Evolutionary conservation across 2,797 vertebrate genomes (phyloP).

Genomic region (Antennarius maculatus): DNA sequence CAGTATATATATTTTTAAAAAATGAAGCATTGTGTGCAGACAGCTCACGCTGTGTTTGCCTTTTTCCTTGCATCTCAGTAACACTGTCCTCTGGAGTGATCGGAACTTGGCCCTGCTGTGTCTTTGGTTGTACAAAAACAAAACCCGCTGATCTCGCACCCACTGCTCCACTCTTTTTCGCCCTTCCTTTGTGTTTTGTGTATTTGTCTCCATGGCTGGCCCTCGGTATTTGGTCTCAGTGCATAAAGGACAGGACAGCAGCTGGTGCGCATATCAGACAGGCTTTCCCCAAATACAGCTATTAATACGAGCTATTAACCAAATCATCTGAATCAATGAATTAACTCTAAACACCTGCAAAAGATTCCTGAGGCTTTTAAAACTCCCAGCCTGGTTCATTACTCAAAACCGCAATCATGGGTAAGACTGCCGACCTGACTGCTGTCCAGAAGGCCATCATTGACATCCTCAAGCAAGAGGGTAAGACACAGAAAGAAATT

Average conservation of each 20-base stretch:
- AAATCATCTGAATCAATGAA: no score
- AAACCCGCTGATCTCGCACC: slow-evolving; percentile 38
- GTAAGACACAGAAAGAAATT: no score
- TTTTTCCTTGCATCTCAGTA: slow-evolving; percentile 38
- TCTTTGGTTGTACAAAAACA: slow-evolving; percentile 37
- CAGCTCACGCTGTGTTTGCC: slow-evolving; percentile 17
- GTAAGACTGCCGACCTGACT: no score
- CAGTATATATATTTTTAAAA: no score
- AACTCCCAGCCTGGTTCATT: no score
- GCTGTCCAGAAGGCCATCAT: no score
- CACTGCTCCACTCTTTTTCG: background rate
- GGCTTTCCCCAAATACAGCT: slow-evolving; percentile 1
- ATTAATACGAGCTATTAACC: no score
- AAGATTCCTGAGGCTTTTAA: no score
- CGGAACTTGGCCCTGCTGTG: slow-evolving; percentile 34
- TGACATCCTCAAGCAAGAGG: no score
- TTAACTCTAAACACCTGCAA: no score
- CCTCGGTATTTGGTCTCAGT: background rate
- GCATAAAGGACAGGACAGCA: slow-evolving; percentile 19
- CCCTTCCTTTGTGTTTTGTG: slow-evolving; percentile 15
- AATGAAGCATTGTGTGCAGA: no score
- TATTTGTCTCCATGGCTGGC: slow-evolving; percentile 28
- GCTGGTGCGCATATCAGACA: slow-evolving; percentile 21
- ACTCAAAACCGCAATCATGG: no score
- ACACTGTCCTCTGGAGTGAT: slow-evolving; percentile 37